Base-by-base conservation (phyloP, 2,797 vertebrate species). In the Eutrigla gurnardus region DNA sequence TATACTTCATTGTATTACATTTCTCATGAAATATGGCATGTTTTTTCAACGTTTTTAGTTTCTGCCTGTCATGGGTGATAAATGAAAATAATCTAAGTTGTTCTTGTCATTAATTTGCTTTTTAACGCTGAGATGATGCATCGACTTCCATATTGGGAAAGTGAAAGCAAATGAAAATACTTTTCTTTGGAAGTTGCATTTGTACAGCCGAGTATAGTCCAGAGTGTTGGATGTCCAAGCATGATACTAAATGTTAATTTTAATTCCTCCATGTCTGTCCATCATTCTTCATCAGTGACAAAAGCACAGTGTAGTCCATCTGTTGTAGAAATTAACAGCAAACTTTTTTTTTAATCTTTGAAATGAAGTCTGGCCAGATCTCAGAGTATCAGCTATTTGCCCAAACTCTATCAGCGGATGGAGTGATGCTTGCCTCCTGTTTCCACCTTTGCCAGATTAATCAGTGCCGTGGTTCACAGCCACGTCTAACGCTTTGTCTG, bases 401-500 rank as follows among this genome's bases (percentile, higher is more conserved):
- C 55, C 75, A 68, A 70, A 81, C 64, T 67, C 58, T 52, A 52
- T 42, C 46, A 25, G 43, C 73, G 78, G 46, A 77, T 11, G 3
- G 65, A 57, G 59, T 46, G 49, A 63, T 59, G 70, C 47, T 47
- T 72, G 67, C 37, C 71, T 72, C 75, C 67, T 77, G 64, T 75
- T 74, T 70, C 47, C 39, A 53, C 62, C 54, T 62, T 67, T 81
- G 73, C 78, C 76, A 71, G 70, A 84, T 86, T 80, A 81, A 87
- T 88, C 74, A 80, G 54, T 10, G 69, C 66, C 35, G 49, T 65
- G 75, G 54, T 78, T 40, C 65, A 1, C 25, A 67, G 85, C 80
- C 73, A 80, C 43, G 72, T 61, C 72, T 77, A 75, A 67, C 45
- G 4, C 55, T 70, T 45, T 52, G 12, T 42, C 37, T 47, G 32